These are phyloP conservation scores for Dendrolimus pini DNA, from an alignment of 2,888 invertebrate genomes.

Conservation along the genomic window DNA sequence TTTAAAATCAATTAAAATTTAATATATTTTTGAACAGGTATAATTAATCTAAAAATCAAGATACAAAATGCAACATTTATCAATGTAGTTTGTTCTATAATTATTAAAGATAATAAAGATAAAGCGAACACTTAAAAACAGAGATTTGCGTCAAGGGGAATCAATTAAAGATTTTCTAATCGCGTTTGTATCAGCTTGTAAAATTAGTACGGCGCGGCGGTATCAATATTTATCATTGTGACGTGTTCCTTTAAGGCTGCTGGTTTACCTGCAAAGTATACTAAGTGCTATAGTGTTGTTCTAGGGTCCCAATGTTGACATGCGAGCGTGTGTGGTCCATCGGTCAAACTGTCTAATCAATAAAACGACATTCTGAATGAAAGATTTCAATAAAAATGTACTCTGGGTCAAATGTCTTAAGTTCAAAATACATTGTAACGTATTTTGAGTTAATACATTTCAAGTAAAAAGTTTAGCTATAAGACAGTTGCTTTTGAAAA, in stretches of 20 bases:
- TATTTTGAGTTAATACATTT: constrained; percentile 13
- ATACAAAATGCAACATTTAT: too few relatives aligned
- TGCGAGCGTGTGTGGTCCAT: constrained; percentile 69
- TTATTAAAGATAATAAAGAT: too few relatives aligned
- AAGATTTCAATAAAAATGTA: constrained; percentile 19
- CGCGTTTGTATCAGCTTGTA: background rate
- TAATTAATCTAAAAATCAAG: too few relatives aligned
- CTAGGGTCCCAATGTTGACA: constrained; percentile 63
- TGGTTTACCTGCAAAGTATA: constrained; percentile 70
- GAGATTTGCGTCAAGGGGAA: too few relatives aligned
- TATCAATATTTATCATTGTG: constrained; percentile 13
- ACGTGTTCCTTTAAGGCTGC: constrained; percentile 54
- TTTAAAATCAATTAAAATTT: too few relatives aligned
- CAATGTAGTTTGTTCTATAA: too few relatives aligned
- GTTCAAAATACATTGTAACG: constrained; percentile 18
- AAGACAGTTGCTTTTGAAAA: constrained; percentile 54
- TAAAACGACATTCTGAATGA: too few relatives aligned
- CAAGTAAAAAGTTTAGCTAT: constrained; percentile 36
- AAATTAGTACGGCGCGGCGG: background rate
- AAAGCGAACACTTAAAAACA: too few relatives aligned
- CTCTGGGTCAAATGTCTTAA: constrained; percentile 23
- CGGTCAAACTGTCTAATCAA: constrained; percentile 21
- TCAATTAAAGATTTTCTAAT: too few relatives aligned
- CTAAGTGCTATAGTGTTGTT: constrained; percentile 72
- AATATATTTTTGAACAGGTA: too few relatives aligned